Evolutionary conservation across 2,888 invertebrate genomes (phyloP), one percentile per base, ranked within the genome.

Genomic region (Drosophila kanekoi): DNA sequence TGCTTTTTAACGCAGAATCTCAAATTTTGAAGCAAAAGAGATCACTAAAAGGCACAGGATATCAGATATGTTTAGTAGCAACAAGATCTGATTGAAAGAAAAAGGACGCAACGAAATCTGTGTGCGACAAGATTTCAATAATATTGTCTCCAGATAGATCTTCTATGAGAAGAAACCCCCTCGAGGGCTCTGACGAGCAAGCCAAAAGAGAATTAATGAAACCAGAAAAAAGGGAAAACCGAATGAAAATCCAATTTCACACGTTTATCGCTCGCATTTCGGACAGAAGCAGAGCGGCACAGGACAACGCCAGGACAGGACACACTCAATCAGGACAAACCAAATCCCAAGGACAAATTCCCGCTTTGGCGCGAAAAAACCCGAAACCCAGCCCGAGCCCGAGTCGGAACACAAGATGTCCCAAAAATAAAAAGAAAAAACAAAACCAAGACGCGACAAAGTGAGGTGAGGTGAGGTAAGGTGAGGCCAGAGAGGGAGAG

Each of bases 331-430:
- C 41, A 43, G 10, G 11, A 52, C 18, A 14, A 14, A 14, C 14
- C 10, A 45, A 56, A 35, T 38, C 45, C 14, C 44, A 48, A 45
- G 47, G 52, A 66, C 35, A 53, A 40, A 40, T 62, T 56, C 13
- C 38, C 32, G 52, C 18, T 71, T 81, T 80, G 80, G 81, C 80
- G 81, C 84, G 81, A 65, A 84, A 81, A 79, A 73, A 38, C 57
- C 51, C 32, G 59, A 54, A 33, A 11, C 28, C 20, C 20, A 35
- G 35, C 5, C 32, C 37, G 33, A 33, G 10, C 6, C 43, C 43
- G 43, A 43, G 58, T 38, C 28, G 38, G 56, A 62, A 83, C n/a
- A n/a, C n/a, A 83, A 84, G 81, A 81, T 83, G 76, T 81, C 81
- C 76, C 70, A 59, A 44, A 59, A 32, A 14, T 4, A 53, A 56